phyloP scores from a whole-genome alignment of 2,888 invertebrate species.

The Pharmacophagus antenor region DNA sequence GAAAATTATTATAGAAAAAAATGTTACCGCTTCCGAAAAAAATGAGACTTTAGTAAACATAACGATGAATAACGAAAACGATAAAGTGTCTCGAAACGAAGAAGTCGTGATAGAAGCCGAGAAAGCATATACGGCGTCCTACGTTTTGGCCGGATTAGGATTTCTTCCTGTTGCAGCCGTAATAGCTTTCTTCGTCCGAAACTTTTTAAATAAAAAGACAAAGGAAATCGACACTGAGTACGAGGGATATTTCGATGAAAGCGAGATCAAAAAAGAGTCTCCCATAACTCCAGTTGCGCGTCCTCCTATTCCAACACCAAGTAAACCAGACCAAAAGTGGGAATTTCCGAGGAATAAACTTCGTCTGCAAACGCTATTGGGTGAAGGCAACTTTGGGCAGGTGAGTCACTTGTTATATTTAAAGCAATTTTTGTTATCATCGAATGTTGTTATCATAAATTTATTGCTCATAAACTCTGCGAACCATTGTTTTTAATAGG shows the following conservation, averaged over 20 bases:
- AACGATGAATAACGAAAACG: conserved; percentile 45
- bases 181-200: conserved; percentile 78
- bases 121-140: conserved; percentile 82
- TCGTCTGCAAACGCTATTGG: conserved; percentile 87
- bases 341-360: conserved; percentile 90
- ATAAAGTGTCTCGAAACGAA: conserved; percentile 58
- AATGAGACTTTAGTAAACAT: conserved; percentile 45
- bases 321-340: conserved; percentile 83
- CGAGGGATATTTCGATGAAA: conserved; percentile 82
- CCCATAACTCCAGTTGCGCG: conserved; percentile 79
- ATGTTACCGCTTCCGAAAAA: conserved; percentile 39
- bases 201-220: conserved; percentile 76
- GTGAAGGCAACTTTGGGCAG: conserved; percentile 93
- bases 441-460: background rate
- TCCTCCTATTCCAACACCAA: conserved; percentile 75
- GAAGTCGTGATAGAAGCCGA: conserved; percentile 81
- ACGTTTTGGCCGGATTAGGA: conserved; percentile 82
- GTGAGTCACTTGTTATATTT: conserved; percentile 50
- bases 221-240: conserved; percentile 81
- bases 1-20: conserved; percentile 44
- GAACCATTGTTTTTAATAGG: too few relatives aligned
- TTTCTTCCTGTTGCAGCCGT: conserved; percentile 82
- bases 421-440: background rate
- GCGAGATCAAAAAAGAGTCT: conserved; percentile 74
- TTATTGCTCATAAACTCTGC: too few relatives aligned